Evolutionary conservation across 2,797 vertebrate genomes (phyloP), one percentile per base, ranked within the genome.

Genomic region (Ibycter americanus): DNA sequence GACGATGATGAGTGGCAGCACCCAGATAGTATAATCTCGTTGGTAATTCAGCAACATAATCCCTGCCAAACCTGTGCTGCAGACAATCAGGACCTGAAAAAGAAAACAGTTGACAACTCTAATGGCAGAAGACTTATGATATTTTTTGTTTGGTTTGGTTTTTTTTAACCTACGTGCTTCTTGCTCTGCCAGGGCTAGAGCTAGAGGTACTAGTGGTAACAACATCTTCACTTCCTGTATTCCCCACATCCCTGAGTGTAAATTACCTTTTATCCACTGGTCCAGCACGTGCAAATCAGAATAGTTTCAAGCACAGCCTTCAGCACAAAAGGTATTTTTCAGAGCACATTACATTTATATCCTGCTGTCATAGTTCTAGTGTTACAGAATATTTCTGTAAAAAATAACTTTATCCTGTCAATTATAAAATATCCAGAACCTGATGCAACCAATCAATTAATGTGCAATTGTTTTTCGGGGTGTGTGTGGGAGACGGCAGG

Each of bases 21-120:
- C 98, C 99, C 99, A 99, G 90, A 99, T 98, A 1, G 99, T 99
- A 89, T 99, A 99, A 96, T 99, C 99, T 52, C 98, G 98, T 98
- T 99, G 99, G 98, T 99, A 99, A 98, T 99, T 99, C 96, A 99
- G 98, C 76, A 99, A 98, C 97, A 99, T 98, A 84, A 99, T 98
- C 27, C 99, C 99, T 0, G 99, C 99, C 85, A 99, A 98, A 19
- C 99, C 99, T 4, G 99, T 99, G 61, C 98, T 98, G 56, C 99
- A 99, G 94, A 99, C 98, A 40, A 99, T 99, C 97, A 99, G 98
- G 93, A 99, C 97, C 99, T 99, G 95, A 63, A 54, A 94, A 44
- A 76, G 74, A 97, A 80, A 97, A 94, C 78, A 73, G 21, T 42
- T 97, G 58, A 84, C 9, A 88, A 72, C 3, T 59, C 5, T 55